phyloP scores from a whole-genome alignment of 2,888 invertebrate species.

The Rhabditoides inermis region DNA sequence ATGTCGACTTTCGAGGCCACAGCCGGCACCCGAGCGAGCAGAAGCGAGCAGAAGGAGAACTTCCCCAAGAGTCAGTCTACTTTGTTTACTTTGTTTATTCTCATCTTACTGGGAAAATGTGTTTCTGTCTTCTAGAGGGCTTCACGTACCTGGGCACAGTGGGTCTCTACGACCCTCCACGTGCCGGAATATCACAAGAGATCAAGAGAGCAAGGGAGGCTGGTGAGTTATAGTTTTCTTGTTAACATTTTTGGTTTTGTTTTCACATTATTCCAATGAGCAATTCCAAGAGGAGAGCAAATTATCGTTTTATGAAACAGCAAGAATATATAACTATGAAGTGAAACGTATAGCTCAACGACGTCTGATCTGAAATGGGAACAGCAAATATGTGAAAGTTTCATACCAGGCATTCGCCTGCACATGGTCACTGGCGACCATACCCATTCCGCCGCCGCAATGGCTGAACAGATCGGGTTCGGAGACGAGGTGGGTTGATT shows the following conservation, averaged over 20 bases:
- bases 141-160: slow-evolving; percentile 13
- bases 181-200: slow-evolving; percentile 3
- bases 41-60: no score
- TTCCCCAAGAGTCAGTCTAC: no score
- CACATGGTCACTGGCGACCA: slow-evolving; percentile 19
- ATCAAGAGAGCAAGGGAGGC: slow-evolving; percentile 11
- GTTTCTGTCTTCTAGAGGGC: no score
- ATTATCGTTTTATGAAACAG: no score
- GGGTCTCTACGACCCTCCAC: slow-evolving; percentile 1
- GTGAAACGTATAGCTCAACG: not conserved
- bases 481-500: slow-evolving; percentile 8
- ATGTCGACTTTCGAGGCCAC: slow-evolving; percentile 20
- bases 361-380: not conserved
- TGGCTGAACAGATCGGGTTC: slow-evolving; percentile 9
- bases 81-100: no score
- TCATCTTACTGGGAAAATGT: no score
- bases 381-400: not conserved
- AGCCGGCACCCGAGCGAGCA: no score
- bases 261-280: no score
- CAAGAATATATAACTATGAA: not conserved
- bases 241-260: no score
- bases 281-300: no score
- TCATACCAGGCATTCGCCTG: slow-evolving; percentile 9
- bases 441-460: slow-evolving; percentile 13
- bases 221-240: not conserved